Percentiles rank a stretch among this genome's conserved stretches.
Evolutionary conservation across 2,888 invertebrate species (phyloP).

Genomic region (Agonopterix heracliana): DNA sequence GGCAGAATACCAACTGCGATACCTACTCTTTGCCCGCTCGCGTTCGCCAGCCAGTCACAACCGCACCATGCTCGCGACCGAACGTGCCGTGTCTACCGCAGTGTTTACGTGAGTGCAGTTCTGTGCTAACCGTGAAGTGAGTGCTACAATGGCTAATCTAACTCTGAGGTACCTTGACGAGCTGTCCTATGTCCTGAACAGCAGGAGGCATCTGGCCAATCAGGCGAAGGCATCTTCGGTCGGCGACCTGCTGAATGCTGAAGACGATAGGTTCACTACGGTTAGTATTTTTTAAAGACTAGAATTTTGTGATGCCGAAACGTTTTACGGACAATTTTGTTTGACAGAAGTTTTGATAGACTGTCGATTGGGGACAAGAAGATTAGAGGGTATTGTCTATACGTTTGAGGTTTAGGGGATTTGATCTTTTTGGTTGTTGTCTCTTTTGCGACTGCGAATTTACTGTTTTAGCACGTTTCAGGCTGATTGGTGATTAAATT

Average conservation of each 20-base stretch:
- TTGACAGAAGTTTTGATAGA: not conserved
- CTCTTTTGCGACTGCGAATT: too few species aligned
- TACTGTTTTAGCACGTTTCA: too few species aligned
- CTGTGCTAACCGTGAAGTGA: slow-evolving; percentile 3
- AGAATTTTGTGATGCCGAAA: slow-evolving; percentile 4
- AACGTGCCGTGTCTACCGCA: slow-evolving; percentile 18
- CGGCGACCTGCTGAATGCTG: slow-evolving; percentile 64
- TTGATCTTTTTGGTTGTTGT: too few species aligned
- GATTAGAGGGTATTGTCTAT: too few species aligned
- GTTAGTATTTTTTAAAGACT: slow-evolving; percentile 32
- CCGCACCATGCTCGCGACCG: slow-evolving; percentile 34
- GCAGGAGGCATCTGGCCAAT: slow-evolving; percentile 52
- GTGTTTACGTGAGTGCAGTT: slow-evolving; percentile 41
- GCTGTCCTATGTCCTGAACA: slow-evolving; percentile 66
- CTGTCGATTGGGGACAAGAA: not conserved
- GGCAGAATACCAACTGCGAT: not conserved
- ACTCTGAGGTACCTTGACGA: slow-evolving; percentile 72
- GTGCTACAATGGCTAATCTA: slow-evolving; percentile 56
- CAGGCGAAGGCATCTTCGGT: slow-evolving; percentile 70
- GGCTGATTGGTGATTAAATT: too few species aligned
- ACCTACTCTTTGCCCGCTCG: not conserved
- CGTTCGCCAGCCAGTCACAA: slow-evolving; percentile 33
- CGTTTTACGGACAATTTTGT: not conserved
- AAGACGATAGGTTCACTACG: slow-evolving; percentile 60
- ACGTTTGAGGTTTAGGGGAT: too few species aligned